Evolutionary conservation across 2,113 vertebrate species (phyloP).

Genomic region (Diadophis punctatus): DNA sequence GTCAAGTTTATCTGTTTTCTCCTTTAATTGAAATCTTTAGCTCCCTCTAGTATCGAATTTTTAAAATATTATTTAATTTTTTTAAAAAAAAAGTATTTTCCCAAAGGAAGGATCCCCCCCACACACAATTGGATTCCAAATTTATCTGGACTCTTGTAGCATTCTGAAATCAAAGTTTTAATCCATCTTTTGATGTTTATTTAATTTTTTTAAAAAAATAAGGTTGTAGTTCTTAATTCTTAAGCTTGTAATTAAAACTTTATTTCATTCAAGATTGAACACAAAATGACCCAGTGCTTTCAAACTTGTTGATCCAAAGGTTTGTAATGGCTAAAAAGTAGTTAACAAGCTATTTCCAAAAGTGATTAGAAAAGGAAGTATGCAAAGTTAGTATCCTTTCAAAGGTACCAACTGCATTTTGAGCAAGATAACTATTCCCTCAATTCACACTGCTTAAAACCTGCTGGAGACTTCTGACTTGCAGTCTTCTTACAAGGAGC

Average conservation of each 20-base stretch:
- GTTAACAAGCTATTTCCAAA: background rate
- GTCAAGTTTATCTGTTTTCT: background rate
- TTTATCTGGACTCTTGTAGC: background rate
- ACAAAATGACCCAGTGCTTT: background rate
- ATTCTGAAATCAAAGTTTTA: background rate
- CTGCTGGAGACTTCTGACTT: background rate
- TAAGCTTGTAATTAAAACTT: background rate
- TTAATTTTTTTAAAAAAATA: background rate
- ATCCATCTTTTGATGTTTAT: background rate
- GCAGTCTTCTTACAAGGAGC: background rate
- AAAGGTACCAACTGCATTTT: background rate
- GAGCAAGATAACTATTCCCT: background rate
- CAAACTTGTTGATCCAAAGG: background rate
- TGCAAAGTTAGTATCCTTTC: background rate
- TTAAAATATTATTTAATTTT: background rate
- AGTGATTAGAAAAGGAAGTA: background rate
- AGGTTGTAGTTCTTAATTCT: background rate
- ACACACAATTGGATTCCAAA: background rate
- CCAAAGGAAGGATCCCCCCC: background rate
- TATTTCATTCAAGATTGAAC: background rate
- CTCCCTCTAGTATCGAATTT: background rate
- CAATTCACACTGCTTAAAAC: background rate
- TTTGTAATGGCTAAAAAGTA: background rate
- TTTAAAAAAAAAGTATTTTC: background rate
- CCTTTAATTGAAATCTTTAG: background rate